phyloP scores from a whole-genome alignment of 2,888 invertebrate genomes.

The Chydorus sphaericus region DNA sequence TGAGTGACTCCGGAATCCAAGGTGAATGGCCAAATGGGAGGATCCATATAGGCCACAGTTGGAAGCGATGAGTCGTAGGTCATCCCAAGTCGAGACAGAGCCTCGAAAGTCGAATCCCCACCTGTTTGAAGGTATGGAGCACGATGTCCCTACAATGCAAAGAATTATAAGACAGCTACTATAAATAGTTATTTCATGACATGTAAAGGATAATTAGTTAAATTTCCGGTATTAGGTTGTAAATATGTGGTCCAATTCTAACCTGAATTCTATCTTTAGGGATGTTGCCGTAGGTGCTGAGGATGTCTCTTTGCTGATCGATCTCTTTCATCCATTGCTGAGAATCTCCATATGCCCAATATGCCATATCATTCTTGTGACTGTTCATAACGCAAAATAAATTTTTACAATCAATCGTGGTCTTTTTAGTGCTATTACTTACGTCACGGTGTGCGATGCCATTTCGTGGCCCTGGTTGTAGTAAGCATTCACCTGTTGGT shows the following conservation, averaged over 20 bases:
- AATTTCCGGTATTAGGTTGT: too few relatives aligned
- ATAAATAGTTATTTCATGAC: too few relatives aligned
- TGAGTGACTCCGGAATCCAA: conserved; percentile 5
- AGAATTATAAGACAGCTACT: too few relatives aligned
- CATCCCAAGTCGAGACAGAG: background rate
- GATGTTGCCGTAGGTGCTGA: background rate
- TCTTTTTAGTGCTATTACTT: background rate
- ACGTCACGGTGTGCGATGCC: conserved; percentile 48
- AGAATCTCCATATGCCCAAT: background rate
- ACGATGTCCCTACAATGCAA: background rate
- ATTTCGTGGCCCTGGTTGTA: conserved; percentile 47
- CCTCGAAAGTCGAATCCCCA: background rate
- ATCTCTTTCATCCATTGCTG: background rate
- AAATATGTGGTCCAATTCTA: background rate
- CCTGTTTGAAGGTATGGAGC: conserved; percentile 6
- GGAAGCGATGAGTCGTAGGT: background rate
- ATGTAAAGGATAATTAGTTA: too few relatives aligned
- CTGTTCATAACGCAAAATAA: background rate
- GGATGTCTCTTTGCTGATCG: background rate
- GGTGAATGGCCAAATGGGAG: conserved; percentile 10
- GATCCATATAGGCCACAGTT: background rate
- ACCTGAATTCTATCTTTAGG: background rate
- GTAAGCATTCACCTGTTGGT: conserved; percentile 43
- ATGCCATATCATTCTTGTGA: background rate
- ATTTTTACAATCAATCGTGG: background rate